Base-by-base conservation (phyloP, 2,888 invertebrate genomes). In the Auanema sp. region DNA sequence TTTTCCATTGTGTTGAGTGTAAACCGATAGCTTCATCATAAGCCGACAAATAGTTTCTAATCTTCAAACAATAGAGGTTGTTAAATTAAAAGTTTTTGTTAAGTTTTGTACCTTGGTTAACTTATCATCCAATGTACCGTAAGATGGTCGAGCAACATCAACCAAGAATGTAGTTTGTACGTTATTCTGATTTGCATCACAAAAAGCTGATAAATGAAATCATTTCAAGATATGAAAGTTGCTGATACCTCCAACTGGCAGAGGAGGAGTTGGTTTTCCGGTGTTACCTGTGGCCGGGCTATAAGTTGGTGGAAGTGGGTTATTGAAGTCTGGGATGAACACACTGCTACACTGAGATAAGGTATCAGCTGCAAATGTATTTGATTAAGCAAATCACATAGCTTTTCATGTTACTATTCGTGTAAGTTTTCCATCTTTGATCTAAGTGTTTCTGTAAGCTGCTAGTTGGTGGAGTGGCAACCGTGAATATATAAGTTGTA, bases 21-120 rank as follows among this genome's bases (percentile, higher is more conserved):
- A 61, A 47, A 55, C 49, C 43, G 54, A 61, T 23, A 49, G 14
- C 53, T 16, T 18, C n/a, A 21, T 61, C 61, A 24, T 61, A 61
- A 18, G 23, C 50, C 24, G 33, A 16, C 54, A 61, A 40, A 47
- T 55, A 61, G 3, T 16, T 23, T 2, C 61, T 54, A 40, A 47
- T 55, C 55, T 59, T 33, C 33, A 33, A 33, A 33, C 8, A 8
- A 33, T n/a, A 8, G 33, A 33, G 4, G 33, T 33, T 33, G n/a
- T n/a, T n/a, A n/a, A n/a, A n/a, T n/a, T n/a, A n/a, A 11, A 50
- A 12, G 10, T 52, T 52, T 6, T 6, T 2, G 18, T 25, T 11
- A 51, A 14, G 6, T 33, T 33, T 8, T 33, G 25, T 52, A 59
- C 59, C n/a, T 18, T 54, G 11, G 44, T 23, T 49, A 61, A 11